A percentile compares a stretch with the other conserved stretches of the same genome.
These are phyloP conservation scores for Valencia hispanica DNA, from an alignment of 2,797 vertebrate genomes.

Conservation along the genomic window DNA sequence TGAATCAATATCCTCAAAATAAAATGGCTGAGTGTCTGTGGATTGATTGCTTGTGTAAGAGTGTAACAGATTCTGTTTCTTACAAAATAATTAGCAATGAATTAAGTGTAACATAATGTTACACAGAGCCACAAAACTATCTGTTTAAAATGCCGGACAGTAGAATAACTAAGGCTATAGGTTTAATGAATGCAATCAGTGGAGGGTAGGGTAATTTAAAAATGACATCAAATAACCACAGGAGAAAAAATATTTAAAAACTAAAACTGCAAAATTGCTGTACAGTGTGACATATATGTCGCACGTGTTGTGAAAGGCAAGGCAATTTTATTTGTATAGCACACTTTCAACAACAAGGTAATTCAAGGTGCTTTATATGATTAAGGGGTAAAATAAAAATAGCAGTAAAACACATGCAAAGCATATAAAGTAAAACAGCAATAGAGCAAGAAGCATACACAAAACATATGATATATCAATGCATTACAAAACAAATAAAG, in stretches of 20 bases:
- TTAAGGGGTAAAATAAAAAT: no score
- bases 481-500: no score
- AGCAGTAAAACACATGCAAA: no score
- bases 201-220: not conserved
- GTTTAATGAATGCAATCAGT: not conserved
- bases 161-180: not conserved
- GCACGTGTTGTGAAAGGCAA: no score
- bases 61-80: not conserved
- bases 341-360: no score
- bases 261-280: no score
- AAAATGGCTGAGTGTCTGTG: constrained; percentile 3
- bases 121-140: not conserved
- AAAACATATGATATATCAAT: no score
- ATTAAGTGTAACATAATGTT: not conserved
- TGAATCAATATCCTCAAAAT: constrained; percentile 41
- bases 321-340: no score
- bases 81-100: not conserved
- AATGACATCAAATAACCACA: not conserved
- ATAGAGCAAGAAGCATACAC: no score
- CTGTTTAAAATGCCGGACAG: not conserved
- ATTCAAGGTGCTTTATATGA: no score
- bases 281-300: no score
- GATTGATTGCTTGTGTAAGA: not conserved
- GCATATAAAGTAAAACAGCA: no score
- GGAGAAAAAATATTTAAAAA: not conserved